Evolutionary conservation across 1,140 invertebrate species (phyloP), one percentile per base, ranked within the genome.

Genomic region (Sarcophaga peregrina): DNA sequence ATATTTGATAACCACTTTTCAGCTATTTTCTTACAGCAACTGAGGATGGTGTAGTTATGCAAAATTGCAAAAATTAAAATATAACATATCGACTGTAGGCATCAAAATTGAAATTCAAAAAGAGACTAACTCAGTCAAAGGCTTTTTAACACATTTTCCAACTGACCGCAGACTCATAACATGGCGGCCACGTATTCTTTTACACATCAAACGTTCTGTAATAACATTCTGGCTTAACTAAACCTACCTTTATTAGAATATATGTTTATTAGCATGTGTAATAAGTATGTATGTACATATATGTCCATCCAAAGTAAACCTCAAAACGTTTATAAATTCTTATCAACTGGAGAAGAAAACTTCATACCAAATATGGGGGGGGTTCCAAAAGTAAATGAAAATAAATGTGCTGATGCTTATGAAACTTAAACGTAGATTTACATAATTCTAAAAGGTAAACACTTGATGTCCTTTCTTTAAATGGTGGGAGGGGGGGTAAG

Each of bases 291-390:
- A 11, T 7, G 11, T 62, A 25, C 7, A 8, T 68, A 6, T 68
- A 9, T 20, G 7, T 68, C 20, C 3, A 68, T 1, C 0, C 17
- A 10, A 25, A 6, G 20, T 37, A 68, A 68, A 68, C 5, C n/a
- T 68, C 62, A 20, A 68, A 68, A 68, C 62, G 20, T 68, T 68
- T 68, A 20, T 68, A 25, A 68, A 68, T 68, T 68, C 62, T 68
- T 68, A 68, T 68, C 62, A 68, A 68, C 62, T 20, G 17, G 62
- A 20, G 5, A n/a, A 17, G 20, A 68, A 6, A 68, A 5, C 20
- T 20, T 68, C 15, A 8, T 68, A 8, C 62, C 5, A 68, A 1
- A 10, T 2, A 37, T 52, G 1, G 8, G 13, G 8, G 50, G n/a
- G n/a, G n/a, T n/a, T n/a, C n/a, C 13, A 1, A 52, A 68, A 5